Evolutionary conservation across 2,113 vertebrate genomes (phyloP), one percentile per base, ranked within the genome.

Genomic region (Stigmatopora argus): DNA sequence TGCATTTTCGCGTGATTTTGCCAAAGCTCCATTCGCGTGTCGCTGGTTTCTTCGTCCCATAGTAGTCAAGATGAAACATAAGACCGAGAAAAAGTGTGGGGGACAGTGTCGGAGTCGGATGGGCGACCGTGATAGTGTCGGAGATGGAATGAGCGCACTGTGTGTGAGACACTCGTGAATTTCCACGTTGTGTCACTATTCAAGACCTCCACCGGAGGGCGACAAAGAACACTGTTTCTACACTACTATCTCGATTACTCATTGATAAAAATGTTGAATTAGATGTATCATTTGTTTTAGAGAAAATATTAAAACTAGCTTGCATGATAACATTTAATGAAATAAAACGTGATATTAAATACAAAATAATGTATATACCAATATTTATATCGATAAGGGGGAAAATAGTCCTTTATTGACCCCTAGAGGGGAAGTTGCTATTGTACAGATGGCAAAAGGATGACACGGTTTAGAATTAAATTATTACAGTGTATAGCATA

Each of bases 111-210:
- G 66, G 63, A 56, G 34, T 35, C 46, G 73, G 59, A 62, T 67
- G 14, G 67, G 65, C 23, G 73, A 69, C 17, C 41, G 56, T 19
- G 74, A 62, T 51, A 45, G 62, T 2, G 70, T 66, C 62, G 75
- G 64, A 63, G 77, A 63, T 19, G 51, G 66, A 81, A 72, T 45
- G 83, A 70, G 84, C 78, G 80, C 83, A 34, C 74, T 0, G 55
- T 11, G 47, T 0, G 55, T 11, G 47, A 57, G 51, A 26, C 74
- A 57, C 73, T 71, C 65, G n/a, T 67, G 61, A 47, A 31, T 65
- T 58, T 51, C 62, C 70, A 62, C 13, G 47, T 14, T 7, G 23
- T 15, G 23, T 15, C 64, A 9, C 70, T 71, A 66, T 47, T 52
- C 2, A 17, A 0, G 0, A 46, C 49, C 41, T 78, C 83, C 88